Evolutionary conservation across 2,888 invertebrate species (phyloP), one percentile per base, ranked within the genome.

Genomic region (Barypeithes pellucidus): DNA sequence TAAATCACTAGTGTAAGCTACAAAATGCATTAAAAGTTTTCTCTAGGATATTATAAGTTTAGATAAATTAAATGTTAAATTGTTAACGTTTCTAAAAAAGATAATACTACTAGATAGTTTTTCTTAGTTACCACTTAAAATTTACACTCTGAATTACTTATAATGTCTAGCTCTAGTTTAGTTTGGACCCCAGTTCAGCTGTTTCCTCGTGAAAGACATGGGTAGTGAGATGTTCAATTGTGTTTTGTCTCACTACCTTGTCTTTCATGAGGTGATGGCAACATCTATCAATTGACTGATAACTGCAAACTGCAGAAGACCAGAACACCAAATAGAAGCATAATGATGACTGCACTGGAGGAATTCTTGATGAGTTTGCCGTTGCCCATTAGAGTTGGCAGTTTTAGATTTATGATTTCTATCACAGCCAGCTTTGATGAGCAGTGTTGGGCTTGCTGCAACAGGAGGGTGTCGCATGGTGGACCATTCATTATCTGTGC

Each of bases 371-470:
- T n/a, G 20, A 75, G 79, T 80, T 81, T 83, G 83, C 83, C 85
- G 78, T 77, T 84, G 79, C 85, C 84, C 83, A 81, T 84, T 84
- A 86, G 82, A 85, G 85, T 82, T 85, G 85, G 94, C 90, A 92
- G 94, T 94, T 88, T 91, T 94, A 94, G 93, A 88, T 90, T 85
- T 82, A 78, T 86, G 80, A 88, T 85, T 83, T 83, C 94, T 95
- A 95, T 95, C 95, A 95, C 95, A 95, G 95, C 95, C 94, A 95
- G 94, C 94, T 94, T 95, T 95, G 95, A 95, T 95, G 94, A 95
- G 94, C 94, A 94, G 86, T 89, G 91, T 89, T 88, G 87, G 89
- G 89, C 71, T 76, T 71, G 20, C 29, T 54, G 54, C 73, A 68
- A 22, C 66, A 66, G 24, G n/a, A 20, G 9, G 14, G 7, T n/a